Conservation (phyloP, 1,140 invertebrate species). For the Cotesia chilonis region DNA sequence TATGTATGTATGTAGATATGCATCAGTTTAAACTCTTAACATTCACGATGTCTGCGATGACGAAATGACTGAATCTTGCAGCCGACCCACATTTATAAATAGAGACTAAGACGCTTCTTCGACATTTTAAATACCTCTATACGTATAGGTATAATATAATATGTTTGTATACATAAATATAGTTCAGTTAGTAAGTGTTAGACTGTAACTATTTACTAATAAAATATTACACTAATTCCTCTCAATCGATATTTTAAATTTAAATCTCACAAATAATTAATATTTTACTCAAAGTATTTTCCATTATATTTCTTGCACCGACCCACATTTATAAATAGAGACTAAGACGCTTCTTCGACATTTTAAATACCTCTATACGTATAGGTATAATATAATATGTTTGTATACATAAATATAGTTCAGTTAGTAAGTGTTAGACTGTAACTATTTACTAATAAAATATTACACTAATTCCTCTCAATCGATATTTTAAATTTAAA, state of each 20-base stretch:
- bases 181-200: too few species aligned
- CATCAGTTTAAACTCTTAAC: conserved; percentile 29
- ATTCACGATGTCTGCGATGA: conserved; percentile 53
- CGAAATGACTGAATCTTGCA: conserved; percentile 48
- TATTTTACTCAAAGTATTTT: too few species aligned
- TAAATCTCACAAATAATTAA: too few species aligned
- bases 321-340: conserved; percentile 62
- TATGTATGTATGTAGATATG: background rate
- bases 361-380: conserved; percentile 29
- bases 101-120: conserved; percentile 49
- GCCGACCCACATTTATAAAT: conserved; percentile 61
- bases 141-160: background rate
- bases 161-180: too few species aligned
- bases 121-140: conserved; percentile 36
- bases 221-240: too few species aligned
- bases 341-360: conserved; percentile 45
- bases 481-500: too few species aligned
- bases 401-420: too few species aligned
- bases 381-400: background rate
- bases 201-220: too few species aligned
- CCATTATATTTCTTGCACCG: conserved; percentile 40
- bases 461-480: too few species aligned
- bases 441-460: too few species aligned
- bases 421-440: too few species aligned
- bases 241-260: too few species aligned